A percentile compares a stretch with the other conserved stretches of the same genome.
Conservation (phyloP, 2,888 invertebrate species). For the Eristalis pertinax region DNA sequence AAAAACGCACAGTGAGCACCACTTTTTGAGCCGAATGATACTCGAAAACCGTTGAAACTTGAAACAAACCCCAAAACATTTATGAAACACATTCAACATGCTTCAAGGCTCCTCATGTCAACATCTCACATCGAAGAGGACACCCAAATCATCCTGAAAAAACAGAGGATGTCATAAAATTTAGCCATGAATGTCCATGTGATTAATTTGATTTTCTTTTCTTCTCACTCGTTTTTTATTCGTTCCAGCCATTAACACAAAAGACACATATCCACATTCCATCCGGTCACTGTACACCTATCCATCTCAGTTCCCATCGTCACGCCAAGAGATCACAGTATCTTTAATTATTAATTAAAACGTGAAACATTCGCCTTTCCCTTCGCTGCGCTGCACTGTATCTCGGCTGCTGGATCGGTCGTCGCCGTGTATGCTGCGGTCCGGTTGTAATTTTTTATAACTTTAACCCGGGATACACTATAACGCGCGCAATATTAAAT, state of each 20-base stretch:
- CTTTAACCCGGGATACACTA: conserved; percentile 32
- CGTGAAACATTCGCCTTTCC: conserved; percentile 32
- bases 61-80: no score
- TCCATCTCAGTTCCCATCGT: conserved; percentile 32
- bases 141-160: background rate
- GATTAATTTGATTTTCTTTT: background rate
- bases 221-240: background rate
- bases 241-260: conserved; percentile 16
- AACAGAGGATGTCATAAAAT: conserved; percentile 17
- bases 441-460: conserved; percentile 51
- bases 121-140: background rate
- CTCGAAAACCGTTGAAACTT: no score
- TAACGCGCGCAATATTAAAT: conserved; percentile 61
- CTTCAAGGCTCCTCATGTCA: background rate
- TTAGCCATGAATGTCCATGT: conserved; percentile 35
- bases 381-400: background rate
- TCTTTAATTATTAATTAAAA: conserved; percentile 60
- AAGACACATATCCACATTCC: conserved; percentile 22
- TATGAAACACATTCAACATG: no score
- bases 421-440: background rate
- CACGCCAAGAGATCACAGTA: conserved; percentile 20
- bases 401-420: background rate
- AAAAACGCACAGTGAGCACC: no score
- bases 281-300: conserved; percentile 35
- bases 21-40: no score